A percentile compares a stretch with the other conserved stretches of the same genome.
phyloP scores from a whole-genome alignment of 2,797 vertebrate genomes.

The Arvicola amphibius region DNA sequence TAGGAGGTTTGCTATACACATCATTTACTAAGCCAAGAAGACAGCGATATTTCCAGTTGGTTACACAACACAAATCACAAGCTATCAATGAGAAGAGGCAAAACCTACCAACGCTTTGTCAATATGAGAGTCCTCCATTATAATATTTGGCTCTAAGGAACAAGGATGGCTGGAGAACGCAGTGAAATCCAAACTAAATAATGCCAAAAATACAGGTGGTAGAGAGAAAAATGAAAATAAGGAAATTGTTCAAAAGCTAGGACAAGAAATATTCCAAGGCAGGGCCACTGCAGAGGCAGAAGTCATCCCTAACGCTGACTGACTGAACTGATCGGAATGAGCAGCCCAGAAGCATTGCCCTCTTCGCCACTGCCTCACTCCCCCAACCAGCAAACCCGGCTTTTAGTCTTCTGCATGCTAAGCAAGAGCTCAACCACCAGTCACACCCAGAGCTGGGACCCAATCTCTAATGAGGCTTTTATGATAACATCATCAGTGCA shows the following conservation, averaged over 20 bases:
- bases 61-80: neutral
- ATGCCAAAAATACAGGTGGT: slow-evolving; percentile 34
- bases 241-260: slow-evolving; percentile 12
- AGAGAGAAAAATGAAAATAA: slow-evolving; percentile 35
- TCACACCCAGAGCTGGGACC: neutral
- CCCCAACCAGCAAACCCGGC: neutral
- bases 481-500: neutral
- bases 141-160: neutral
- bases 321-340: slow-evolving; percentile 4
- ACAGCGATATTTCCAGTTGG: neutral
- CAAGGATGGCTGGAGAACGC: neutral
- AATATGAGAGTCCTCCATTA: neutral
- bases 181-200: slow-evolving; percentile 47
- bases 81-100: neutral
- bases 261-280: slow-evolving; percentile 19
- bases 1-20: neutral
- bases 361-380: too few relatives aligned
- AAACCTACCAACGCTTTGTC: neutral
- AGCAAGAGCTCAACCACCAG: neutral
- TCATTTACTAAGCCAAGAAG: neutral
- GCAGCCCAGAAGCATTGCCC: neutral
- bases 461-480: neutral
- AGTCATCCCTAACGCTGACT: neutral
- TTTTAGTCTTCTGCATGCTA: neutral
- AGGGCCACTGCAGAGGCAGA: neutral